Conservation (phyloP, 2,113 vertebrate genomes). For the Onychostruthus taczanowskii region DNA sequence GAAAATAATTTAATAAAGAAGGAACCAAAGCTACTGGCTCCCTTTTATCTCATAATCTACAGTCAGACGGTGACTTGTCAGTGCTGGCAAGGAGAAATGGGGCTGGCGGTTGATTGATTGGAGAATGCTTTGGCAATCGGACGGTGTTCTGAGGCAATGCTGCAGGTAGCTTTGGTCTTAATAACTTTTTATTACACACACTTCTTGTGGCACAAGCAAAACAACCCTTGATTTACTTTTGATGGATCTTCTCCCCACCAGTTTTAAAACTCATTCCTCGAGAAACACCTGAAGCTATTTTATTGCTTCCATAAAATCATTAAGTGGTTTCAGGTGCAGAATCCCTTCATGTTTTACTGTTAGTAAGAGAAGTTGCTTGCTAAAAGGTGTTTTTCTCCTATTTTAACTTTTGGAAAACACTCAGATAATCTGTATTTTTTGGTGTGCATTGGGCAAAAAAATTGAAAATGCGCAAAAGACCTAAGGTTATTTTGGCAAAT, state of each 20-base stretch:
- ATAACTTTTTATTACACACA: slow-evolving; percentile 64
- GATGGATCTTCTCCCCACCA: slow-evolving; percentile 63
- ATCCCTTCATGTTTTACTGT: slow-evolving; percentile 23
- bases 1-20: slow-evolving; percentile 7
- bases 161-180: slow-evolving; percentile 42
- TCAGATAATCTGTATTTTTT: slow-evolving; percentile 45
- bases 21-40: background rate
- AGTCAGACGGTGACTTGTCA: slow-evolving; percentile 14
- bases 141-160: slow-evolving; percentile 37
- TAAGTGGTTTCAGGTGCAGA: slow-evolving; percentile 65
- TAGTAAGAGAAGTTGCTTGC: slow-evolving; percentile 51
- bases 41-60: slow-evolving; percentile 27
- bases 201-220: slow-evolving; percentile 66
- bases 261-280: slow-evolving; percentile 63
- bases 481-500: background rate
- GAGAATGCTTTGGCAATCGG: slow-evolving; percentile 7
- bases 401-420: slow-evolving; percentile 59
- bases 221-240: slow-evolving; percentile 74
- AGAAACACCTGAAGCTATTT: slow-evolving; percentile 68
- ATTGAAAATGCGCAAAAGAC: background rate
- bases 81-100: slow-evolving; percentile 20
- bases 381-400: slow-evolving; percentile 38
- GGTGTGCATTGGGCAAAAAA: background rate
- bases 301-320: slow-evolving; percentile 67
- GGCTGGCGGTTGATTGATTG: slow-evolving; percentile 14